These are phyloP conservation scores for Sandelia bainsii DNA, from an alignment of 2,797 vertebrate genomes.

Conservation along the genomic window DNA sequence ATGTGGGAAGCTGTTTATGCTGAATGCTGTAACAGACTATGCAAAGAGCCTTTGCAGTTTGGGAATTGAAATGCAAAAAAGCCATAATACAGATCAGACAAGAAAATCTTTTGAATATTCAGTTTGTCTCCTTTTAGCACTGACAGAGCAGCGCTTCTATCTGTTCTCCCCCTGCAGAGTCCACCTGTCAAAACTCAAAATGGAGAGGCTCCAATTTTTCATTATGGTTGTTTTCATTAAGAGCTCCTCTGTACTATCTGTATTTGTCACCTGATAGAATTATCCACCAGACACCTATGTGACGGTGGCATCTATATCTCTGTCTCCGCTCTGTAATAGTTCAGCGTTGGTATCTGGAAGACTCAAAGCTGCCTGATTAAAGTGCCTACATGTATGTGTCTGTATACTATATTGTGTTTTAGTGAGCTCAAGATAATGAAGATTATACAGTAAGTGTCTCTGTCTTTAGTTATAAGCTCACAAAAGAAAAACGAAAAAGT, in stretches of 20 bases:
- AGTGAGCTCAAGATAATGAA: not conserved
- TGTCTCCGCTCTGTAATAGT: constrained; percentile 41
- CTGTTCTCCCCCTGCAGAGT: constrained; percentile 48
- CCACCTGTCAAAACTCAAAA: constrained; percentile 64
- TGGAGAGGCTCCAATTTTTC: constrained; percentile 56
- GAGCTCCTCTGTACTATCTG: constrained; percentile 24
- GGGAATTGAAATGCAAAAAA: constrained; percentile 46
- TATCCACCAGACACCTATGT: constrained; percentile 30
- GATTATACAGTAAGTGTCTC: not conserved
- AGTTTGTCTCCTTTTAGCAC: constrained; percentile 54
- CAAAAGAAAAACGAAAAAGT: not conserved
- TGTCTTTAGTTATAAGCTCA: constrained; percentile 18
- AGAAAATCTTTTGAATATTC: constrained; percentile 59
- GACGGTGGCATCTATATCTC: constrained; percentile 43
- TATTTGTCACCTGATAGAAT: constrained; percentile 38
- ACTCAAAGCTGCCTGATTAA: constrained; percentile 27
- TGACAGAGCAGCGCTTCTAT: constrained; percentile 30
- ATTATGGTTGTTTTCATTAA: constrained; percentile 50
- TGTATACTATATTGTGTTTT: not conserved
- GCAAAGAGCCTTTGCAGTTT: constrained; percentile 35
- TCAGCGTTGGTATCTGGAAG: constrained; percentile 22
- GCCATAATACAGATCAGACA: constrained; percentile 46
- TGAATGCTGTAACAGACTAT: constrained; percentile 26
- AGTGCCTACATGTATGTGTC: constrained; percentile 16
- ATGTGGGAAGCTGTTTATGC: constrained; percentile 18